Evolutionary conservation across 2,888 invertebrate species (phyloP).

Genomic region (Drosophila austrosaltans): DNA sequence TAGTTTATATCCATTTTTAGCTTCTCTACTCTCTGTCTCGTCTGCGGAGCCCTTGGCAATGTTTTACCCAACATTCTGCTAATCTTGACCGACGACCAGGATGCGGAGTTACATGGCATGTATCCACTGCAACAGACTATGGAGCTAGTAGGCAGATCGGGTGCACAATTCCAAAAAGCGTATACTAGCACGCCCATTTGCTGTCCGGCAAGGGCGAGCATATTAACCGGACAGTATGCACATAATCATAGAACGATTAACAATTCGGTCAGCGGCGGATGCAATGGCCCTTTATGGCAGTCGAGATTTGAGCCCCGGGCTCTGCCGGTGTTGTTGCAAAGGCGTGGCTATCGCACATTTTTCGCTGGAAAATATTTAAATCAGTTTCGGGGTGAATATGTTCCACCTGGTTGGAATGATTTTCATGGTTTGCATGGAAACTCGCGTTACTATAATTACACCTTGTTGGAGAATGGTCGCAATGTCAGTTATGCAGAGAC

Average conservation of each 20-base stretch:
- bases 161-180: constrained; percentile 89
- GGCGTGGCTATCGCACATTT: constrained; percentile 91
- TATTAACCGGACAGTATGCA: constrained; percentile 92
- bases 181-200: constrained; percentile 94
- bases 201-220: constrained; percentile 94
- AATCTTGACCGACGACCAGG: constrained; percentile 94
- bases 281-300: constrained; percentile 89
- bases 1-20: background rate
- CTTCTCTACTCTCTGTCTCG: background rate
- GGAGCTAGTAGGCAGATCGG: constrained; percentile 86
- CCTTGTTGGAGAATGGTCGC: constrained; percentile 91
- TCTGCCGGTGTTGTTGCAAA: constrained; percentile 88
- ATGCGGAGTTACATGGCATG: constrained; percentile 90
- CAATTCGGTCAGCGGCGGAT: constrained; percentile 91
- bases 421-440: constrained; percentile 96
- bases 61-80: constrained; percentile 89
- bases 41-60: background rate
- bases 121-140: constrained; percentile 87
- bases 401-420: constrained; percentile 93
- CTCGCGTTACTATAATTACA: constrained; percentile 96
- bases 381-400: constrained; percentile 87
- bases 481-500: constrained; percentile 87
- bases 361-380: constrained; percentile 98
- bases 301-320: constrained; percentile 86
- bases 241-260: constrained; percentile 92